phyloP scores from a whole-genome alignment of 2,888 invertebrate species.

The Galeruca laticollis region DNA sequence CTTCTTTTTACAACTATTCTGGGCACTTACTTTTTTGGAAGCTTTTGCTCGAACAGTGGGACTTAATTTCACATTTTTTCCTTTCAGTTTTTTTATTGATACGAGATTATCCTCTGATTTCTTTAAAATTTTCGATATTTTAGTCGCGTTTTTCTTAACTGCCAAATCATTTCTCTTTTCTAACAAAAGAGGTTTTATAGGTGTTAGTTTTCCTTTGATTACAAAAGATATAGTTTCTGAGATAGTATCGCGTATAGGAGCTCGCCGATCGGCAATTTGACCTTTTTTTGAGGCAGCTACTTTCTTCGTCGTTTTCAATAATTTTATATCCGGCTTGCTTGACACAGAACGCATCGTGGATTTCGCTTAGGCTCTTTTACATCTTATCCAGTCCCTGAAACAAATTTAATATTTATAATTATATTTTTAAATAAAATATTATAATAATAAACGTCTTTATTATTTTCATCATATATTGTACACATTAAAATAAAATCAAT shows the following conservation, averaged over 20 bases:
- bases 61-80: conserved; percentile 41
- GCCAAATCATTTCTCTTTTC: conserved; percentile 47
- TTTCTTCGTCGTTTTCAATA: conserved; percentile 39
- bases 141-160: conserved; percentile 44
- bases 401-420: conserved; percentile 20
- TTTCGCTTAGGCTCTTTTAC: conserved; percentile 15
- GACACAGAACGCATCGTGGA: conserved; percentile 42
- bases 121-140: conserved; percentile 33
- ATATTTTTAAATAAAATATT: neutral
- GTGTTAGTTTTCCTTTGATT: conserved; percentile 63
- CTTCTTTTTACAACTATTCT: conserved; percentile 43
- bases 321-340: conserved; percentile 38
- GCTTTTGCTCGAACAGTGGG: conserved; percentile 54
- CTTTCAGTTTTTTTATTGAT: conserved; percentile 49
- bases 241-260: conserved; percentile 58
- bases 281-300: conserved; percentile 54
- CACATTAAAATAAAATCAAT: no score
- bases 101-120: conserved; percentile 24
- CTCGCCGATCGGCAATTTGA: conserved; percentile 50
- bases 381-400: conserved; percentile 38
- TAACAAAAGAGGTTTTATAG: conserved; percentile 56
- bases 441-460: neutral
- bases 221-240: conserved; percentile 65
- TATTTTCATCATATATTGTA: no score
- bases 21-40: conserved; percentile 54